These are phyloP conservation scores for Anguilla japonica DNA, from an alignment of 2,113 vertebrate genomes.

Conservation along the genomic window DNA sequence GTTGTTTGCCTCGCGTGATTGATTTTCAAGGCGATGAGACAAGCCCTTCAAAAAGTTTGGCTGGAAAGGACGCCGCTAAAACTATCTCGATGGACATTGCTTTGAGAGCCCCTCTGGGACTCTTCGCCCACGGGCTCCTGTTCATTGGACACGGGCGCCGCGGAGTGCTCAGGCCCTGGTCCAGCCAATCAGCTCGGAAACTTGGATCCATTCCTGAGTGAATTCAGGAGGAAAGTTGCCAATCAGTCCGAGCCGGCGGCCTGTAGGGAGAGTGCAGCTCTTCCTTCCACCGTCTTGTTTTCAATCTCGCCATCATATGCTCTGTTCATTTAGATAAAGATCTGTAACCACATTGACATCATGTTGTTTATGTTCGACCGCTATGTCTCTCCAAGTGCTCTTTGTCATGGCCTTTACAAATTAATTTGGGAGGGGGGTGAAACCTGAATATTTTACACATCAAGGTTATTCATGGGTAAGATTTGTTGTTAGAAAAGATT, in stretches of 20 bases:
- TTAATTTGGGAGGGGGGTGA: background rate
- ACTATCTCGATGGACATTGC: background rate
- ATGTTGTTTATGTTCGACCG: background rate
- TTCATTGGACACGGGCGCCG: background rate
- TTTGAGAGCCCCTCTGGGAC: background rate
- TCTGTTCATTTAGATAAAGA: slow-evolving; percentile 24
- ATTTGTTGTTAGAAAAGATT: background rate
- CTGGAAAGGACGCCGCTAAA: background rate
- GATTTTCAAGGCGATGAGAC: background rate
- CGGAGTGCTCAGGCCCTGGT: background rate
- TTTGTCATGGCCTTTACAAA: background rate
- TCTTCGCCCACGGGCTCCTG: background rate
- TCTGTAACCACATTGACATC: slow-evolving; percentile 9
- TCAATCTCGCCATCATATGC: slow-evolving; percentile 18
- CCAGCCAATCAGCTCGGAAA: background rate
- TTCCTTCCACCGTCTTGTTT: background rate
- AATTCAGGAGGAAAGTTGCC: slow-evolving; percentile 20
- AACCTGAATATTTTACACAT: background rate
- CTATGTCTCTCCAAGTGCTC: background rate
- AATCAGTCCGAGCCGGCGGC: background rate
- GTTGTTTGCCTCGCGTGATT: background rate
- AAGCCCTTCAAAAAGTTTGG: background rate
- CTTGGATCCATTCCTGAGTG: background rate
- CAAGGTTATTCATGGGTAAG: background rate
- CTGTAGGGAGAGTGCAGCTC: background rate